Evolutionary conservation across 2,888 invertebrate genomes (phyloP).

Genomic region (Cheilosia vulpina): DNA sequence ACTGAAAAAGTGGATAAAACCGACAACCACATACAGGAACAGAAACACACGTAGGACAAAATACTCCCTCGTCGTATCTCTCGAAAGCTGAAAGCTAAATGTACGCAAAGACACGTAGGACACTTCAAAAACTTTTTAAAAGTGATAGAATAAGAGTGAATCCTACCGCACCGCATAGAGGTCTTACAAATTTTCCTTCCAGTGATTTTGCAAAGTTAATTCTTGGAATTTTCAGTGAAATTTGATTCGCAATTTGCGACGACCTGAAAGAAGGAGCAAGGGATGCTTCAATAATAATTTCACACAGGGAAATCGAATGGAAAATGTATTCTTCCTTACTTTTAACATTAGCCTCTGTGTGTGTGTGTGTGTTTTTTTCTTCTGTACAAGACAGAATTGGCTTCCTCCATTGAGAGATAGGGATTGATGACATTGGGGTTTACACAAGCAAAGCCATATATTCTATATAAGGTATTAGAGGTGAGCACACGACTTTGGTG

Average conservation of each 20-base stretch:
- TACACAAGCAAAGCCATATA: not conserved
- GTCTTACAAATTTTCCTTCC: not conserved
- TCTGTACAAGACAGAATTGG: not conserved
- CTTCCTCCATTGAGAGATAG: not conserved
- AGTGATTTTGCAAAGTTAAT: not conserved
- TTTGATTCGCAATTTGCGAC: slow-evolving; percentile 11
- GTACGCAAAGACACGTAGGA: not conserved
- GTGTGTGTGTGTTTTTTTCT: not conserved
- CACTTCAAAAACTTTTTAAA: not conserved
- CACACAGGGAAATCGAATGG: not conserved
- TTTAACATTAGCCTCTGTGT: not conserved
- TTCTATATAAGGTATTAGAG: not conserved
- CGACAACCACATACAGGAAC: not conserved
- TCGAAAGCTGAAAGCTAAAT: not conserved
- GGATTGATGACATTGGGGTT: not conserved
- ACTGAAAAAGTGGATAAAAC: not conserved
- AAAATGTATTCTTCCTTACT: not conserved
- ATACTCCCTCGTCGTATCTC: not conserved
- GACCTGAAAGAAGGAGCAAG: too few relatives aligned
- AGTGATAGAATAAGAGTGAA: not conserved
- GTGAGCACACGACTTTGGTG: not conserved
- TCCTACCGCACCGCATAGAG: not conserved
- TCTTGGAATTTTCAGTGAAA: slow-evolving; percentile 9
- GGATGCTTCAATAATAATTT: not conserved
- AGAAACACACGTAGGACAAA: not conserved